Base-by-base conservation (phyloP, 2,113 vertebrate genomes). In the Aythya baeri region DNA sequence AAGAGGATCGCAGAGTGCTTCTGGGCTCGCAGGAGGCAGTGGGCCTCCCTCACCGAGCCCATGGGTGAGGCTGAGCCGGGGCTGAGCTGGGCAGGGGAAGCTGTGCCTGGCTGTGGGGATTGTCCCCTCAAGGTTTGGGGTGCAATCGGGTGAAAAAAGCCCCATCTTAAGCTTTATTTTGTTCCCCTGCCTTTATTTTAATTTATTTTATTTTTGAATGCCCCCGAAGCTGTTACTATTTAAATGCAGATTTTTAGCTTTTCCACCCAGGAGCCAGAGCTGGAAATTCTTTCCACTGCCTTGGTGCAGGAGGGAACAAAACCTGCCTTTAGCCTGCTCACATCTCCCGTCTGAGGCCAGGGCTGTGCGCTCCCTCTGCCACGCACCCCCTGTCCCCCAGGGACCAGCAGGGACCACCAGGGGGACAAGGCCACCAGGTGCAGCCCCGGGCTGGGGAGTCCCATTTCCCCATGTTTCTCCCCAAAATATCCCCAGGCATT, bases 231-330 rank as follows among this genome's bases (percentile, higher is more conserved):
- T 52, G 88, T 96, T 91, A 72, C 90, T 96, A 95, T 97, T 97
- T 94, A 88, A 96, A 95, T 6, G 74, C 68, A 54, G 70, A 93
- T 97, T 96, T 97, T 96, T 89, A 96, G 91, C 94, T 95, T 95
- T 95, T 97, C 94, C 91, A 94, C 86, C 41, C 32, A 0, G 85
- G 89, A 89, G 92, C 82, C 0, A 10, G 84, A 89, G 93, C 54
- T 84, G 93, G 89, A 96, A 97, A 97, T 94, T 97, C 91, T 96
- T 97, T 97, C 93, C 96, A 93, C 89, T 95, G 91, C 67, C 74
- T 91, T 94, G 85, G 80, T 91, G 91, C 86, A 93, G 94, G 77
- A 94, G 93, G 91, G 90, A 96, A 94, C 95, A 96, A 96, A 97
- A 88, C 43, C 83, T 81, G 81, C 88, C 85, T 92, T 94, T 89